These are phyloP conservation scores for Stegodyphus dumicola DNA, from an alignment of 1,140 invertebrate species.

Conservation along the genomic window DNA sequence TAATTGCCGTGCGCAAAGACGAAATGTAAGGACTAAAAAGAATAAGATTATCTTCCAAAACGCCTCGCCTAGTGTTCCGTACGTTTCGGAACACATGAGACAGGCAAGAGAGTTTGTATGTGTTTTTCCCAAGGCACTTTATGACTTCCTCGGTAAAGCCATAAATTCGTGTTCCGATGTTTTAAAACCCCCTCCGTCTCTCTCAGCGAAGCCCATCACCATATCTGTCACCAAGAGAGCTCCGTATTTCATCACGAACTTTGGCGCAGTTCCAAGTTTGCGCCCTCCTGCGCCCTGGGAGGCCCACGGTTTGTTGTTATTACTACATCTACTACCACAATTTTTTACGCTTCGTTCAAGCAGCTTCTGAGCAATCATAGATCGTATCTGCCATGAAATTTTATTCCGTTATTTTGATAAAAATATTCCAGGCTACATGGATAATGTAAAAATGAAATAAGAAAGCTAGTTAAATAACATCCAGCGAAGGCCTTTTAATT, in stretches of 20 bases:
- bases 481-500: too few species aligned
- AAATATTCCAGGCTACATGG: too few species aligned
- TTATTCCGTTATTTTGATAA: too few species aligned
- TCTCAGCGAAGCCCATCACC: constrained; percentile 51
- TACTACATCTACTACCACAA: background rate
- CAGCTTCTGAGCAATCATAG: too few species aligned
- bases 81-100: background rate
- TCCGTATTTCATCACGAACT: constrained; percentile 51
- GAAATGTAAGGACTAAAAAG: background rate
- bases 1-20: background rate
- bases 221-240: constrained; percentile 54
- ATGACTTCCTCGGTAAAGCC: constrained; percentile 53
- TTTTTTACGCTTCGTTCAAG: too few species aligned
- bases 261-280: constrained; percentile 48
- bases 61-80: background rate
- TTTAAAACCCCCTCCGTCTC: constrained; percentile 53
- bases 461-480: too few species aligned
- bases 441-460: too few species aligned
- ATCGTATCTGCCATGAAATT: too few species aligned
- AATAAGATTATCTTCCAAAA: background rate
- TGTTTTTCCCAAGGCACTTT: constrained; percentile 34
- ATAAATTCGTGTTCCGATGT: constrained; percentile 57
- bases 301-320: constrained; percentile 25
- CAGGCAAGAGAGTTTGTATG: background rate
- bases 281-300: constrained; percentile 42